Evolutionary conservation across 2,113 vertebrate genomes (phyloP).

Genomic region (Heterochromis multidens): DNA sequence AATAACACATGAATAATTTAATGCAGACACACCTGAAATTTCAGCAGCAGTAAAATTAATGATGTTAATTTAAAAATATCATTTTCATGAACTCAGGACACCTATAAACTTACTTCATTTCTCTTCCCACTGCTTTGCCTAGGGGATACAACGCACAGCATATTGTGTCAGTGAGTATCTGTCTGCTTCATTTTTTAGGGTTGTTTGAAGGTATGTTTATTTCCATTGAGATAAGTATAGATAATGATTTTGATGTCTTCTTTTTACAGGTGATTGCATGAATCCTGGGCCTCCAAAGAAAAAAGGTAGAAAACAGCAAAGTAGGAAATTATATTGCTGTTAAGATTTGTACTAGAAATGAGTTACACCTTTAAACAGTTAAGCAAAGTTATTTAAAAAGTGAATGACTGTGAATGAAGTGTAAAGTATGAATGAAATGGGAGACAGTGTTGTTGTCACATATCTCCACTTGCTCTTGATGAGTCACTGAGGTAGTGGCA

Average conservation of each 20-base stretch:
- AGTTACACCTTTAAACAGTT: neutral
- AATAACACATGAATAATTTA: neutral
- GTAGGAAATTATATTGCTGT: neutral
- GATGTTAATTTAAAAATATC: neutral
- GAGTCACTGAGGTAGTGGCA: neutral
- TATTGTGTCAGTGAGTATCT: neutral
- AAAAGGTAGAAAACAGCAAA: neutral
- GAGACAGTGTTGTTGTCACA: rapidly evolving
- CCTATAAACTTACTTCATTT: too few species aligned
- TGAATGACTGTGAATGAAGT: neutral
- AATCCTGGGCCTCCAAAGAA: too few species aligned
- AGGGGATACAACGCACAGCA: neutral
- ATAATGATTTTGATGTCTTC: neutral
- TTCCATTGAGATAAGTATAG: neutral
- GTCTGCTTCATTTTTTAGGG: neutral
- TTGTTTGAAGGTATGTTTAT: neutral
- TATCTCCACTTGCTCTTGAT: neutral
- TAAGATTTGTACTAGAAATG: neutral
- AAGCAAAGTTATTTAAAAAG: neutral
- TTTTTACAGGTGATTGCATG: neutral
- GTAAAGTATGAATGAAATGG: too few species aligned
- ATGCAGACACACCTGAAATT: neutral
- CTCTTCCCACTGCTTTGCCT: neutral
- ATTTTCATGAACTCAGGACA: neutral
- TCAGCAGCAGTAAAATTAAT: neutral